Evolutionary conservation across 1,140 invertebrate species (phyloP).

Genomic region (Oryctes rhinoceros): DNA sequence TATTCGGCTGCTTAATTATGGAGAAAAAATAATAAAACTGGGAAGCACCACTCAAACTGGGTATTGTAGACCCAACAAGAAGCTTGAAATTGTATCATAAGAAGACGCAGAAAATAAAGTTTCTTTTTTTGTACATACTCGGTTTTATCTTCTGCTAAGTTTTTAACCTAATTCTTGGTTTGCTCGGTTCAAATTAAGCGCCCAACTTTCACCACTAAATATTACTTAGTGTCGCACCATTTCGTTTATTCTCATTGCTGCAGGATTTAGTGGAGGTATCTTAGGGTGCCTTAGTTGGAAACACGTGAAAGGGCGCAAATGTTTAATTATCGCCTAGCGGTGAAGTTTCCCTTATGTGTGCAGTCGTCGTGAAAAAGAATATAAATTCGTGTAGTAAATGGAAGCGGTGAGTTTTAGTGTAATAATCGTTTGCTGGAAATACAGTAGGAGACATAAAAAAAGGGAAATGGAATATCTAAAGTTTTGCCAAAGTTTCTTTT

Average conservation of each 20-base stretch:
- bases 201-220: slow-evolving; percentile 23
- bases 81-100: background rate
- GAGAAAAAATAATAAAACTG: background rate
- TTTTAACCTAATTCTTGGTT: slow-evolving; percentile 24
- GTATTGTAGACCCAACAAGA: background rate
- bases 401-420: background rate
- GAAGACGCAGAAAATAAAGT: background rate
- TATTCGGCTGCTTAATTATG: background rate
- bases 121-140: background rate
- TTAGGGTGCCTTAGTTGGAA: background rate
- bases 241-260: slow-evolving; percentile 20
- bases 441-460: background rate
- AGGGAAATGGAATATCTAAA: background rate
- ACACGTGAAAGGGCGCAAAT: slow-evolving; percentile 5
- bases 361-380: background rate
- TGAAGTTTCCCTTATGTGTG: background rate
- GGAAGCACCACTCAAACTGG: background rate
- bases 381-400: slow-evolving; percentile 18
- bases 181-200: background rate
- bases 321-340: slow-evolving; percentile 19
- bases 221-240: slow-evolving; percentile 33
- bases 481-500: background rate
- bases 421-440: slow-evolving; percentile 16
- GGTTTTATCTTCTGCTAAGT: slow-evolving; percentile 18
- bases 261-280: background rate